Percentiles rank a stretch among this genome's conserved stretches.
These are phyloP conservation scores for Acipenser ruthenus DNA, from an alignment of 2,797 vertebrate genomes.

Conservation along the genomic window DNA sequence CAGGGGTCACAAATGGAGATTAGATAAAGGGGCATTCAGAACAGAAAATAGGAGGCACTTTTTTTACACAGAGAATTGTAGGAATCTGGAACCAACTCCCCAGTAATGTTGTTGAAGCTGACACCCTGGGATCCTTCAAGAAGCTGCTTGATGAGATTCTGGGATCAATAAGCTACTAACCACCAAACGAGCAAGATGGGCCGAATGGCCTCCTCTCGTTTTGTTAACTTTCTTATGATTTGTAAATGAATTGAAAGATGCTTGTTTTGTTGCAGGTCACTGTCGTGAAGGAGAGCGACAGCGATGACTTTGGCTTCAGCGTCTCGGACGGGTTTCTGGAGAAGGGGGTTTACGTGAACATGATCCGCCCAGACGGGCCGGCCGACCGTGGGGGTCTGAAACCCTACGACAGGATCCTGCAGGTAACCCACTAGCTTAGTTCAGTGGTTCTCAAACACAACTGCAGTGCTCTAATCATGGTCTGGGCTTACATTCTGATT, in stretches of 20 bases:
- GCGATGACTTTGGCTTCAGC: conserved; percentile 92
- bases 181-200: no score
- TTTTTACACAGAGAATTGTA: no score
- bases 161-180: no score
- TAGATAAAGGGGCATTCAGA: no score
- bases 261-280: conserved; percentile 64
- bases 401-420: conserved; percentile 88
- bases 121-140: no score
- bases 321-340: conserved; percentile 90
- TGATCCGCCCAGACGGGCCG: conserved; percentile 84
- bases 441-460: neutral
- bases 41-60: no score
- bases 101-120: no score
- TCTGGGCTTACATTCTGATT: neutral
- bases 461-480: neutral
- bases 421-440: conserved; percentile 57
- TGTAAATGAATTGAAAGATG: conserved; percentile 6
- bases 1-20: no score
- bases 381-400: conserved; percentile 83
- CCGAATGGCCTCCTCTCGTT: no score
- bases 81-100: no score
- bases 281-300: conserved; percentile 77
- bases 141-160: no score
- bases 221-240: no score
- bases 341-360: conserved; percentile 93